A percentile compares a stretch with the other conserved stretches of the same genome.
phyloP scores from a whole-genome alignment of 2,797 vertebrate species.

The Anas georgica region DNA sequence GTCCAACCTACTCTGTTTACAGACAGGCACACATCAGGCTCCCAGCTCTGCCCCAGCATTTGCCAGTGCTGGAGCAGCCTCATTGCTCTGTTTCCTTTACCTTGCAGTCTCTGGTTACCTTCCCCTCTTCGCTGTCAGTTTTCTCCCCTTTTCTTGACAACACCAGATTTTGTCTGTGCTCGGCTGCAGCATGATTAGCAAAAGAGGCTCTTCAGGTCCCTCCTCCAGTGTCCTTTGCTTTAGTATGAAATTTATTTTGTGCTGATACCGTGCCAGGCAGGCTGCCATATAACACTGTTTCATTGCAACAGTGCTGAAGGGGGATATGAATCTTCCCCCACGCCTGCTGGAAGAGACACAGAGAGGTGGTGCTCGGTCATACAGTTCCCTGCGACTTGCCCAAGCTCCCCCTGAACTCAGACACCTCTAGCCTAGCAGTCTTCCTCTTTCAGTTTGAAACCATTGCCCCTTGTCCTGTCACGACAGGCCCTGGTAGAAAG shows the following conservation, averaged over 20 bases:
- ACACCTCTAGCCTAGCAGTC: background rate
- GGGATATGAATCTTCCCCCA: background rate
- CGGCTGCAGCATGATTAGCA: background rate
- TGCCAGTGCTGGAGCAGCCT: background rate
- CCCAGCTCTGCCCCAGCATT: background rate
- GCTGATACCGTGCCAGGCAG: background rate
- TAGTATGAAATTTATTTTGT: background rate
- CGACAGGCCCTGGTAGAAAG: background rate
- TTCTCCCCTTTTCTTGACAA: background rate
- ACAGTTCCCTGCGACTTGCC: background rate
- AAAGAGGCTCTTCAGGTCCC: background rate
- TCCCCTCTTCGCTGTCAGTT: background rate
- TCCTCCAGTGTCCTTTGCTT: background rate
- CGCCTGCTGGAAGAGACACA: background rate
- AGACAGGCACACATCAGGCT: background rate
- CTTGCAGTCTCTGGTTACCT: background rate
- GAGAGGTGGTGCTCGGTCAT: background rate
- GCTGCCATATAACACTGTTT: background rate
- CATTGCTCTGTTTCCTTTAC: background rate
- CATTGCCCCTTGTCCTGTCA: background rate
- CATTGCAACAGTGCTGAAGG: background rate
- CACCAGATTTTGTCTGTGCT: background rate
- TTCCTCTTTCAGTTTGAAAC: background rate
- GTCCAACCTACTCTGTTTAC: background rate
- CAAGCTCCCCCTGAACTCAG: background rate